Evolutionary conservation across 2,113 vertebrate species (phyloP).

Genomic region (Zosterops pallidus): DNA sequence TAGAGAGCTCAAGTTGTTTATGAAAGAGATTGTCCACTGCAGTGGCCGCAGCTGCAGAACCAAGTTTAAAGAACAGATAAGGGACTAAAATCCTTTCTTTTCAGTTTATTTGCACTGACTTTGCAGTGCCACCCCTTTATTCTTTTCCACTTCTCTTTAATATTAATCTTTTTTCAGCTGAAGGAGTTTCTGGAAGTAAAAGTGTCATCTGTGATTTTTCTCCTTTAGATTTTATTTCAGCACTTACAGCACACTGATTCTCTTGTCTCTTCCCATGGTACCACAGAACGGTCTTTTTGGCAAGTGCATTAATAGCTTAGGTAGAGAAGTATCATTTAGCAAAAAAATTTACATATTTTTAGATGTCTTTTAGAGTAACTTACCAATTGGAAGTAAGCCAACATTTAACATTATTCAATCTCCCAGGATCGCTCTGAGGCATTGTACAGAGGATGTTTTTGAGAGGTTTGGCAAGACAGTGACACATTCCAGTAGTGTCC

Average conservation of each 20-base stretch:
- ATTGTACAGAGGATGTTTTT: not conserved
- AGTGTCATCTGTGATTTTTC: not conserved
- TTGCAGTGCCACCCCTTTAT: not conserved
- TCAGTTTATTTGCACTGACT: not conserved
- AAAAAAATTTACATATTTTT: not conserved
- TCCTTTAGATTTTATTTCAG: not conserved
- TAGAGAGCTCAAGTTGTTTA: not conserved
- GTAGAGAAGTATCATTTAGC: not conserved
- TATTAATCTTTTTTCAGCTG: not conserved
- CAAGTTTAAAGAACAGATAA: not conserved
- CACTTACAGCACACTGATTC: not conserved
- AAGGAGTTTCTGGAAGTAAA: not conserved
- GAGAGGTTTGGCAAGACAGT: not conserved
- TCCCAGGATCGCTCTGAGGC: not conserved
- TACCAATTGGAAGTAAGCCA: not conserved
- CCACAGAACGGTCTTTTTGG: not conserved
- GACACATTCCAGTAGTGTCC: not conserved
- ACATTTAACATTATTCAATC: not conserved
- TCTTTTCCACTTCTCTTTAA: not conserved
- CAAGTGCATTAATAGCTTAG: not conserved
- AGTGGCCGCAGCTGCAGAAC: not conserved
- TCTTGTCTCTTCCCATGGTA: not conserved
- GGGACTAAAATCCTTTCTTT: not conserved
- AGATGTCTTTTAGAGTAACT: not conserved
- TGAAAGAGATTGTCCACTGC: not conserved